Conservation (phyloP, 2,797 vertebrate genomes). For the Rachycentron canadum region DNA sequence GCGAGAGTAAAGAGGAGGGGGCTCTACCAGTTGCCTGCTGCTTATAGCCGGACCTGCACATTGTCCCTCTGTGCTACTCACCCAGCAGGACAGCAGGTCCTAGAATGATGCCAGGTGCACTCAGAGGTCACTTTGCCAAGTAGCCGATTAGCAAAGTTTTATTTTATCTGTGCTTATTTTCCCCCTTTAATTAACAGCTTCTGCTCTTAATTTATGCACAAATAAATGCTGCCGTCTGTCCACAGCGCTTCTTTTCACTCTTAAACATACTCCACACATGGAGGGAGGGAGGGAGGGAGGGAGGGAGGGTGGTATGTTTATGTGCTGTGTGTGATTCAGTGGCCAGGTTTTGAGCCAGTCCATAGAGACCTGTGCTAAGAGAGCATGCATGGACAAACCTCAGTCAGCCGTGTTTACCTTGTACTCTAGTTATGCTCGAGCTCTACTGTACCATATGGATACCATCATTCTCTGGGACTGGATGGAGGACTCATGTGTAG, state of each 20-base stretch:
- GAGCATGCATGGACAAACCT: slow-evolving; percentile 78
- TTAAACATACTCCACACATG: slow-evolving; percentile 63
- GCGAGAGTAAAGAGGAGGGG: slow-evolving; percentile 20
- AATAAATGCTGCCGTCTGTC: slow-evolving; percentile 77
- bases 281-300: background rate
- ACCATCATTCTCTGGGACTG: slow-evolving; percentile 25
- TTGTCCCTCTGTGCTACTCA: slow-evolving; percentile 48
- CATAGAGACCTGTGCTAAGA: slow-evolving; percentile 66
- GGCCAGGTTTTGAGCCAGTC: slow-evolving; percentile 78
- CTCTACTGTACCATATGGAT: slow-evolving; percentile 72
- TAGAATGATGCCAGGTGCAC: slow-evolving; percentile 50
- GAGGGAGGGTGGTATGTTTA: slow-evolving; percentile 53
- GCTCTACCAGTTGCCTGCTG: slow-evolving; percentile 64
- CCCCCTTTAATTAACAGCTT: slow-evolving; percentile 70
- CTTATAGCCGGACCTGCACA: slow-evolving; percentile 62
- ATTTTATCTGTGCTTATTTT: slow-evolving; percentile 44
- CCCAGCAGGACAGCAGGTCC: slow-evolving; percentile 70
- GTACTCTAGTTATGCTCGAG: slow-evolving; percentile 59
- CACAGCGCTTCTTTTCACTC: slow-evolving; percentile 59
- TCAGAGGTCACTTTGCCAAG: slow-evolving; percentile 77
- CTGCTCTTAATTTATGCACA: slow-evolving; percentile 79
- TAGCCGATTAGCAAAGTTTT: slow-evolving; percentile 73
- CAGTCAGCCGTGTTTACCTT: slow-evolving; percentile 76
- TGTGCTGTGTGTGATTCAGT: slow-evolving; percentile 65
- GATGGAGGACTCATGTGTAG: background rate